A percentile compares a stretch with the other conserved stretches of the same genome.
phyloP scores from a whole-genome alignment of 1,140 invertebrate species.

The Drosophila navojoa region DNA sequence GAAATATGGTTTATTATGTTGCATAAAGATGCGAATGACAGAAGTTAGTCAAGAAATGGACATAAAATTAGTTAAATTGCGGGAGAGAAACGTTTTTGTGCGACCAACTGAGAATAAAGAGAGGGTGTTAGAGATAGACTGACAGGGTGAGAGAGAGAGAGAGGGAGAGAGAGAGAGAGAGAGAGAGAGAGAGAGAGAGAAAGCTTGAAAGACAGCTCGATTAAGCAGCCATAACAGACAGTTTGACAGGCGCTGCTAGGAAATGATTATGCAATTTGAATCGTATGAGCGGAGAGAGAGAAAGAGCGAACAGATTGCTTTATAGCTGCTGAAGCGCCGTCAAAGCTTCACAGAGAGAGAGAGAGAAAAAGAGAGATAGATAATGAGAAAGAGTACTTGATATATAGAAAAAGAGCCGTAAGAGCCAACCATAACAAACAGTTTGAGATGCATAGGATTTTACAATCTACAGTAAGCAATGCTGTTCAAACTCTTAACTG shows the following conservation, averaged over 20 bases:
- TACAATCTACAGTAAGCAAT: background rate
- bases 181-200: no score
- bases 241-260: background rate
- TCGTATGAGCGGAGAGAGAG: background rate
- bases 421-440: no score
- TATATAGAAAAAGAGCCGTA: background rate
- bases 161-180: background rate
- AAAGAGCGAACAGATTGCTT: background rate
- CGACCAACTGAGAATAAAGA: slow-evolving; percentile 28
- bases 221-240: background rate
- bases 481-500: slow-evolving; percentile 4
- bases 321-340: background rate
- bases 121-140: slow-evolving; percentile 6
- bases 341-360: background rate
- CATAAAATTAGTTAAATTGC: slow-evolving; percentile 62
- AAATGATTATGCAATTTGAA: slow-evolving; percentile 44
- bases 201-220: background rate
- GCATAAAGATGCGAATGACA: slow-evolving; percentile 61
- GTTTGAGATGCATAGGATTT: background rate
- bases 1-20: slow-evolving; percentile 74
- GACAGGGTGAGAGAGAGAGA: background rate
- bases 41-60: slow-evolving; percentile 62
- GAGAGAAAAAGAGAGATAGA: no score
- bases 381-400: no score
- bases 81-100: slow-evolving; percentile 39